Percentiles rank a stretch among this genome's conserved stretches.
Conservation (phyloP, 2,797 vertebrate species). For the Gastrophryne carolinensis region DNA sequence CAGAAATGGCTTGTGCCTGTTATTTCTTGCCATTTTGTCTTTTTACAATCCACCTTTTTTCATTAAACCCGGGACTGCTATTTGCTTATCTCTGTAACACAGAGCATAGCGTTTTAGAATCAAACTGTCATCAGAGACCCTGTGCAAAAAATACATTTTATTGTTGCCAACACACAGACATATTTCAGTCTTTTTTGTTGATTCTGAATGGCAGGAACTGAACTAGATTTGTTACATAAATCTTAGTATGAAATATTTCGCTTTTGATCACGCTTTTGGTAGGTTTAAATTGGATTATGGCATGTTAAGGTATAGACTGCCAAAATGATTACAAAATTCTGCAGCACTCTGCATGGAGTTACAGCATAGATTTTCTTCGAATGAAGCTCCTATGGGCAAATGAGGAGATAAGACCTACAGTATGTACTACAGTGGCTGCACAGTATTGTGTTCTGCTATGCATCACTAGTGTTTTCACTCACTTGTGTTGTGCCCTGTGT, state of each 20-base stretch:
- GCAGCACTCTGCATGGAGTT: no score
- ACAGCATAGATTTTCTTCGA: no score
- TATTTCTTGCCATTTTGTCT: not conserved
- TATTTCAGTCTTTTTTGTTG: not conserved
- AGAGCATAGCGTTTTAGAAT: conserved; percentile 5
- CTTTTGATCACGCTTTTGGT: not conserved
- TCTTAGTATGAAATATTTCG: conserved; percentile 9
- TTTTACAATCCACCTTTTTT: not conserved
- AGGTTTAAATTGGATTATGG: not conserved
- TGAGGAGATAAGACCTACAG: no score
- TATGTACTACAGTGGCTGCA: no score
- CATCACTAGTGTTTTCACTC: no score
- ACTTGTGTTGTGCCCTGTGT: no score
- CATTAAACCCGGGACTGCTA: not conserved
- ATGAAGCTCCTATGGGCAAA: no score
- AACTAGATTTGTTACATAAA: conserved; percentile 11
- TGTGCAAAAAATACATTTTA: conserved; percentile 4
- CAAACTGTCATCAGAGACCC: not conserved
- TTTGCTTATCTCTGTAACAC: conserved; percentile 27
- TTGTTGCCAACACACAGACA: not conserved
- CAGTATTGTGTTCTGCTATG: no score
- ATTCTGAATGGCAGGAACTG: not conserved
- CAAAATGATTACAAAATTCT: no score
- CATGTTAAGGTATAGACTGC: no score
- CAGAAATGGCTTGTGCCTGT: not conserved